A percentile compares a stretch with the other conserved stretches of the same genome.
Evolutionary conservation across 2,888 invertebrate species (phyloP).

Genomic region (Sinotaia quadrata): DNA sequence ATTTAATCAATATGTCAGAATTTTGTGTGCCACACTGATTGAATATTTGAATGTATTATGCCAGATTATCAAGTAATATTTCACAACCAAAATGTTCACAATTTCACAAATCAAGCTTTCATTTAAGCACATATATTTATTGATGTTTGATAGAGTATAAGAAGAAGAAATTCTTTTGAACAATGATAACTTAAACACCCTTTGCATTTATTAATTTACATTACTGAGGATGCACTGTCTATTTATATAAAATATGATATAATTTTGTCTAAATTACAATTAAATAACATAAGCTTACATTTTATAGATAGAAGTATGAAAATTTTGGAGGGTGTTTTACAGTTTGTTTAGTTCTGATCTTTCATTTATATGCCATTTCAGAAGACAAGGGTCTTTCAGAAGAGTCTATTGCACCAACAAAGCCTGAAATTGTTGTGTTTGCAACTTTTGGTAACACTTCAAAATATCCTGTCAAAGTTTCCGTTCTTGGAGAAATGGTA

Average conservation of each 20-base stretch:
- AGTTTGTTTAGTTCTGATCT: neutral
- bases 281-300: neutral
- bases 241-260: neutral
- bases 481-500: conserved; percentile 70
- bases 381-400: conserved; percentile 62
- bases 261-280: neutral
- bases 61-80: too few species aligned
- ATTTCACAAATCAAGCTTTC: too few species aligned
- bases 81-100: too few species aligned
- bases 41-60: too few species aligned
- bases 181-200: too few species aligned
- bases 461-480: conserved; percentile 67
- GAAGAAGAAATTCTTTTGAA: too few species aligned
- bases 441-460: conserved; percentile 68
- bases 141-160: too few species aligned
- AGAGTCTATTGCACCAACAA: conserved; percentile 63
- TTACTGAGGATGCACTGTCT: too few species aligned
- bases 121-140: too few species aligned
- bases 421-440: conserved; percentile 71
- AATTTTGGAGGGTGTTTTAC: neutral
- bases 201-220: too few species aligned
- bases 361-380: conserved; percentile 1
- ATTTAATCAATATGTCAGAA: too few species aligned
- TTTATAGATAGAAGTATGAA: neutral
- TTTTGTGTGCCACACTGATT: too few species aligned